Base-by-base conservation (phyloP, 1,140 invertebrate species). In the Vollenhovia emeryi region DNA sequence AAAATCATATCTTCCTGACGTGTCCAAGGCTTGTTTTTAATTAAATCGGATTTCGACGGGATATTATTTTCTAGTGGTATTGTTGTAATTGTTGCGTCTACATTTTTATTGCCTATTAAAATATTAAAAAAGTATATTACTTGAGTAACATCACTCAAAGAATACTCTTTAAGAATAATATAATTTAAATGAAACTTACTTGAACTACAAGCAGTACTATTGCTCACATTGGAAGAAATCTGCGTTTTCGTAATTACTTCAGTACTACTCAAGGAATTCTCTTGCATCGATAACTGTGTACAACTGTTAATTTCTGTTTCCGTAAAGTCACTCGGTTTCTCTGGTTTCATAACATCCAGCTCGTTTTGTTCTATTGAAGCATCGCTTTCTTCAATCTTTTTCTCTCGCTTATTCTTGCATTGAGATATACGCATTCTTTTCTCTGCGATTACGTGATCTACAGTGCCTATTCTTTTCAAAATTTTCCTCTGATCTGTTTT, bases 1-100 rank as follows among this genome's bases (percentile, higher is more conserved):
- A 95, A 74, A 69, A 95, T 88, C 69, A 92, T 92, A 85, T 95
- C 94, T 71, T 95, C 94, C 83, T 94, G 91, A 84, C 94, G 92
- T 43, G 94, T 93, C 94, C 94, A 95, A 3, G 93, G 90, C 75
- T 73, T 92, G 8, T 75, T 55, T 33, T 83, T 69, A 64, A 21
- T 68, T 71, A 43, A 57, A 86, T 91, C 78, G 11, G 50, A 75
- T 89, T 84, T 64, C 40, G 69, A 57, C 87, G 74, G 60, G 2
- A 66, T 59, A 62, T 62, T 59, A 57, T 87, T 86, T 68, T 93
- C 40, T 6, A 60, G 50, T 45, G 78, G 33, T 0, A 24, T 76
- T 82, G 13, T 66, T 60, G 21, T 3, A 15, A 43, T 0, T 40
- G 13, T 21, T 27, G 30, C 40, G 18, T 66, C 59, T 79, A 45